These are phyloP conservation scores for Calameuta filiformis DNA, from an alignment of 2,888 invertebrate species.

Conservation along the genomic window DNA sequence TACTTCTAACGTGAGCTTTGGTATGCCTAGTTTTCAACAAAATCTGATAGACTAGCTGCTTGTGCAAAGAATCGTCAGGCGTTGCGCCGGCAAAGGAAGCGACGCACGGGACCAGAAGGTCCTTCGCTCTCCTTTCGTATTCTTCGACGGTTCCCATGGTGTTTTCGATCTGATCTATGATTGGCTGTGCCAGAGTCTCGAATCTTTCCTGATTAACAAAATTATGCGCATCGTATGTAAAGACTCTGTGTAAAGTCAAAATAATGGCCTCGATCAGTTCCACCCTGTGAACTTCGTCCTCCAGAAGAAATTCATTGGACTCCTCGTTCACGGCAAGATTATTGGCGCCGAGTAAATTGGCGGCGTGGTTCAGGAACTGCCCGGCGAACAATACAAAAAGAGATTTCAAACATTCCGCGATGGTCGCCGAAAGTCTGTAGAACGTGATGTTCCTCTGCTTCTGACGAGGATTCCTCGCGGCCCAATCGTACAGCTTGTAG, in stretches of 20 bases:
- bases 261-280: constrained; percentile 78
- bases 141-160: constrained; percentile 72
- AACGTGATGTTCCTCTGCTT: constrained; percentile 83
- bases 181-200: constrained; percentile 83
- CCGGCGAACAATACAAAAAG: constrained; percentile 92
- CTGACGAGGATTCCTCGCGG: constrained; percentile 72
- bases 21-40: constrained; percentile 86
- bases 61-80: constrained; percentile 89
- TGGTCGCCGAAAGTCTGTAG: constrained; percentile 80
- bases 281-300: constrained; percentile 52
- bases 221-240: constrained; percentile 84
- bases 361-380: constrained; percentile 84
- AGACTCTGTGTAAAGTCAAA: constrained; percentile 80
- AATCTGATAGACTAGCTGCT: constrained; percentile 89
- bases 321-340: constrained; percentile 72
- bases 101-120: constrained; percentile 80
- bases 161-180: constrained; percentile 91
- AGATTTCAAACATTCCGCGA: constrained; percentile 86
- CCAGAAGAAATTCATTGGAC: constrained; percentile 70
- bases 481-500: constrained; percentile 90
- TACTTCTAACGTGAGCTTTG: constrained; percentile 74
- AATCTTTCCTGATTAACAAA: constrained; percentile 89
- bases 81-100: constrained; percentile 85
- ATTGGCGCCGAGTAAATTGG: constrained; percentile 76
- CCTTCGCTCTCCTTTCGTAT: constrained; percentile 72